Evolutionary conservation across 2,888 invertebrate genomes (phyloP).

Genomic region (Arge pagana): DNA sequence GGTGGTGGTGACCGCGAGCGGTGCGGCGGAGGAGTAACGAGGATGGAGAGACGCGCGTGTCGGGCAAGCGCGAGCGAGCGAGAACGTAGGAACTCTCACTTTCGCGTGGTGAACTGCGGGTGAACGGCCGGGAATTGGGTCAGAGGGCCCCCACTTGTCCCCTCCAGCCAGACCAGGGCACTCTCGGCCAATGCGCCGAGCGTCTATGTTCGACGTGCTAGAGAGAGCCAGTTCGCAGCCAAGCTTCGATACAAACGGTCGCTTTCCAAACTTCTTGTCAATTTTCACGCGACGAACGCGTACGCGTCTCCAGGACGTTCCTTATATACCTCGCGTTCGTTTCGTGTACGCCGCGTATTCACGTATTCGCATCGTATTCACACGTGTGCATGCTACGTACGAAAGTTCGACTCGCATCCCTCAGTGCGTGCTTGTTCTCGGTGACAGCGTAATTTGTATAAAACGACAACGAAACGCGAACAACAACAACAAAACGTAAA

Average conservation of each 20-base stretch:
- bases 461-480: too few relatives aligned
- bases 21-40: conserved; percentile 35
- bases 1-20: conserved; percentile 22
- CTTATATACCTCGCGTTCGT: too few relatives aligned
- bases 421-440: too few relatives aligned
- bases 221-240: conserved; percentile 56
- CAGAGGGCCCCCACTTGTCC: conserved; percentile 72
- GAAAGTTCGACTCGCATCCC: too few relatives aligned
- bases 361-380: too few relatives aligned
- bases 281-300: neutral
- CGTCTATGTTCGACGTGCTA: conserved; percentile 52
- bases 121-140: conserved; percentile 81
- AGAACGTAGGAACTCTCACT: conserved; percentile 69
- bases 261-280: conserved; percentile 28
- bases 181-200: conserved; percentile 66
- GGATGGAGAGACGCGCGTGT: conserved; percentile 32
- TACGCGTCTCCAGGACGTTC: too few relatives aligned
- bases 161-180: conserved; percentile 63
- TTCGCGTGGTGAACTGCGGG: conserved; percentile 68
- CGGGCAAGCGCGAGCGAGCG: conserved; percentile 58
- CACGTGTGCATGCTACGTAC: too few relatives aligned
- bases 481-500: too few relatives aligned
- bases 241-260: conserved; percentile 56
- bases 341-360: too few relatives aligned
- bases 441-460: too few relatives aligned